phyloP scores from a whole-genome alignment of 2,113 vertebrate genomes.

The Phylloscopus trochiloides region DNA sequence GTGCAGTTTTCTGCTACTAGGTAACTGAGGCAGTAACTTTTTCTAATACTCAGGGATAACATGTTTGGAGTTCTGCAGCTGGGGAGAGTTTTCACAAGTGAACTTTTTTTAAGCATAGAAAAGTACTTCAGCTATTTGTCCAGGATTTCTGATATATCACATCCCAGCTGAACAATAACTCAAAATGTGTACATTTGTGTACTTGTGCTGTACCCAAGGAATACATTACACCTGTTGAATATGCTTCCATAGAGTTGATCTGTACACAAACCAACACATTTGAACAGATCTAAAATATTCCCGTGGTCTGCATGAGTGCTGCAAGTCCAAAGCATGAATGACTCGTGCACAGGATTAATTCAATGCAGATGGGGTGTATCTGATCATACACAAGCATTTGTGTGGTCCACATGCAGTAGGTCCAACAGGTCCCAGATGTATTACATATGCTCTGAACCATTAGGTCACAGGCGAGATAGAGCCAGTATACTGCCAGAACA shows the following conservation, averaged over 20 bases:
- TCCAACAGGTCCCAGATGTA: neutral
- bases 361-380: neutral
- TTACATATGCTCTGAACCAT: neutral
- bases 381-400: neutral
- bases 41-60: neutral
- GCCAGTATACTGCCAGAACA: accelerated
- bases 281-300: neutral
- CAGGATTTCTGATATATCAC: neutral
- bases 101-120: neutral
- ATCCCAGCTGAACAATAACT: neutral
- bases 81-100: accelerated
- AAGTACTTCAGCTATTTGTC: neutral
- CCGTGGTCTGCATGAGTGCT: neutral
- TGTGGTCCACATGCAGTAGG: neutral
- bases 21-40: neutral
- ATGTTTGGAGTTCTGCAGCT: neutral
- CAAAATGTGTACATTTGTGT: neutral
- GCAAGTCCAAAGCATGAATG: neutral
- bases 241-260: neutral
- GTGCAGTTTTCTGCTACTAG: neutral
- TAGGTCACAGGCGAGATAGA: neutral
- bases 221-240: neutral
- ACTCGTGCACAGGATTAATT: neutral
- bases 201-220: neutral
- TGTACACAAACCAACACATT: neutral